phyloP scores from a whole-genome alignment of 2,888 invertebrate species.

The Apantesis nais region DNA sequence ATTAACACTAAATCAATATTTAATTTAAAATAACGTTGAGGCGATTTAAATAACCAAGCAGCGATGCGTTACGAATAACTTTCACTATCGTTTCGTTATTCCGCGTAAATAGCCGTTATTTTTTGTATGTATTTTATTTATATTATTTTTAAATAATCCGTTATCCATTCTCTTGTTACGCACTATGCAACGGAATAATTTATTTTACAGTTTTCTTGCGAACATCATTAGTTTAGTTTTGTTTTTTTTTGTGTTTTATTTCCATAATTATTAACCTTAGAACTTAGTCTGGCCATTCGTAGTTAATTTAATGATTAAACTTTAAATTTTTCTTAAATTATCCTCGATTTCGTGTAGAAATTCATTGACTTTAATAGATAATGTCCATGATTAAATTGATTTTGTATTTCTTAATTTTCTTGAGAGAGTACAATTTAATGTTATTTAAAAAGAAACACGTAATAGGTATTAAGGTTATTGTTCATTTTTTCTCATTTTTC shows the following conservation, averaged over 20 bases:
- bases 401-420: neutral
- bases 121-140: constrained; percentile 29
- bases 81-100: constrained; percentile 68
- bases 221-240: neutral
- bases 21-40: constrained; percentile 58
- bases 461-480: neutral
- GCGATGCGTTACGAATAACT: constrained; percentile 62
- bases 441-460: neutral
- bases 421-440: neutral
- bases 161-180: constrained; percentile 49
- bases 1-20: constrained; percentile 66
- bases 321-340: neutral
- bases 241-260: neutral
- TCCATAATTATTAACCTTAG: neutral
- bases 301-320: no score
- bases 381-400: neutral
- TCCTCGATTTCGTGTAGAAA: neutral
- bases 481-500: neutral
- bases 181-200: constrained; percentile 41
- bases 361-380: no score
- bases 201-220: constrained; percentile 17
- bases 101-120: constrained; percentile 54
- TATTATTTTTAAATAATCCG: constrained; percentile 44
- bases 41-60: constrained; percentile 50
- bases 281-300: no score